A percentile compares a stretch with the other conserved stretches of the same genome.
Evolutionary conservation across 2,113 vertebrate species (phyloP).

Genomic region (Acanthochromis polyacanthus): DNA sequence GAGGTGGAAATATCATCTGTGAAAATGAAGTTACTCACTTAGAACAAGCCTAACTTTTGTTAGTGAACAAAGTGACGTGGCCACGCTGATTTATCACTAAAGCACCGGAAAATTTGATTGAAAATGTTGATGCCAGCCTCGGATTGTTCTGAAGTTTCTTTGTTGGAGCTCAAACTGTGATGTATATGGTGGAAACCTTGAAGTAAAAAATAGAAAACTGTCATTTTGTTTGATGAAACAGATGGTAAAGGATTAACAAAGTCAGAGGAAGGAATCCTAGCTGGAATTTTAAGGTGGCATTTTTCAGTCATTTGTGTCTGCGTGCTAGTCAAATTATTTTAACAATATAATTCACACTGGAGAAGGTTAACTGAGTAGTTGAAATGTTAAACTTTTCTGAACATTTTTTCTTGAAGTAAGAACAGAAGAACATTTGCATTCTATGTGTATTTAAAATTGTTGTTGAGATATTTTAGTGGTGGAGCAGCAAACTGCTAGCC

Average conservation of each 20-base stretch:
- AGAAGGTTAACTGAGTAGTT: no score
- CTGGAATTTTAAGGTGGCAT: no score
- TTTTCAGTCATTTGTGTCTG: no score
- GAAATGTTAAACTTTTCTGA: no score
- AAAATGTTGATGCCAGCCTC: background rate
- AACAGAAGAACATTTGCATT: no score
- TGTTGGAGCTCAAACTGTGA: background rate
- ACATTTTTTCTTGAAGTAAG: no score
- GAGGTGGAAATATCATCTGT: conserved; percentile 35
- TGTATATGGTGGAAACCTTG: background rate
- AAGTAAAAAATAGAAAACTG: background rate
- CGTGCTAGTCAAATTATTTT: no score
- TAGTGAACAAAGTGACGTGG: background rate
- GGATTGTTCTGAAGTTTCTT: background rate
- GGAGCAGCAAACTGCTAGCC: background rate
- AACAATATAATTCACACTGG: no score
- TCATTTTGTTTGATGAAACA: background rate
- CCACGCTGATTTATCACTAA: background rate
- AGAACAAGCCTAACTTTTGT: background rate
- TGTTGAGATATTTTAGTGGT: background rate
- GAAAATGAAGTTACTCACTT: conserved; percentile 30
- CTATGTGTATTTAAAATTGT: no score
- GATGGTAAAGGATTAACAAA: background rate
- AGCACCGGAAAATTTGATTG: background rate
- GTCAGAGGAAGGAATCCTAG: background rate